Conservation (phyloP, 92 coral and sea anemone genomes). For the Epizoanthus stellaris region DNA sequence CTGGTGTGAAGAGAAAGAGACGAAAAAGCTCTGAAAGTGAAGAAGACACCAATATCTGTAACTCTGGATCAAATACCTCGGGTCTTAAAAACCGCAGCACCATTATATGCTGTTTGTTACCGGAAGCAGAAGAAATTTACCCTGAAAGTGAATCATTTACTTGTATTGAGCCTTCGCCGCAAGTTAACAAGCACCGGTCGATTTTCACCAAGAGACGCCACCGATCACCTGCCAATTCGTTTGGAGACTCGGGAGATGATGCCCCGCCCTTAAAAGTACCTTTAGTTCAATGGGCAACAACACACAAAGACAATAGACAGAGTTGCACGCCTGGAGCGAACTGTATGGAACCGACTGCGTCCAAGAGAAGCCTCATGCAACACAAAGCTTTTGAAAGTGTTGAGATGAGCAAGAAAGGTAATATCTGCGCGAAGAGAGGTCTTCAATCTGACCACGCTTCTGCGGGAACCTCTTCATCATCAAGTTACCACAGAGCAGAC, state of each 20-base stretch:
- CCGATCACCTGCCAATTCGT: constrained; percentile 19
- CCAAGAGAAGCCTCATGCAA: constrained; percentile 29
- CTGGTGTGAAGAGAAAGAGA: constrained; percentile 33
- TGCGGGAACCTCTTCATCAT: background rate
- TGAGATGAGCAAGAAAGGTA: background rate
- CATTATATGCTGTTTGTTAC: background rate
- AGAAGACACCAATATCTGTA: background rate
- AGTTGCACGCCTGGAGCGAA: background rate
- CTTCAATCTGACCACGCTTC: background rate
- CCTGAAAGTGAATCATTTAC: constrained; percentile 10
- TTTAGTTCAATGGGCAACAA: background rate
- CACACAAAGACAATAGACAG: background rate
- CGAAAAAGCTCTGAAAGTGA: background rate
- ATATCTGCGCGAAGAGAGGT: background rate
- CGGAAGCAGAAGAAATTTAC: background rate
- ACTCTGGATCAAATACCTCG: background rate
- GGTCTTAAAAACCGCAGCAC: background rate
- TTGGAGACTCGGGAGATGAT: constrained; percentile 6
- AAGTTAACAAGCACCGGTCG: constrained; percentile 10
- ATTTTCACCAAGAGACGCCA: constrained; percentile 43
- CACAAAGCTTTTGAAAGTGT: constrained; percentile 13
- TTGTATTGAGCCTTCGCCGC: constrained; percentile 27
- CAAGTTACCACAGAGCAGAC: background rate
- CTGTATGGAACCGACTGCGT: background rate
- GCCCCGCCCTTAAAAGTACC: background rate